phyloP scores from a whole-genome alignment of 2,888 invertebrate genomes.

The Ischnura elegans region DNA sequence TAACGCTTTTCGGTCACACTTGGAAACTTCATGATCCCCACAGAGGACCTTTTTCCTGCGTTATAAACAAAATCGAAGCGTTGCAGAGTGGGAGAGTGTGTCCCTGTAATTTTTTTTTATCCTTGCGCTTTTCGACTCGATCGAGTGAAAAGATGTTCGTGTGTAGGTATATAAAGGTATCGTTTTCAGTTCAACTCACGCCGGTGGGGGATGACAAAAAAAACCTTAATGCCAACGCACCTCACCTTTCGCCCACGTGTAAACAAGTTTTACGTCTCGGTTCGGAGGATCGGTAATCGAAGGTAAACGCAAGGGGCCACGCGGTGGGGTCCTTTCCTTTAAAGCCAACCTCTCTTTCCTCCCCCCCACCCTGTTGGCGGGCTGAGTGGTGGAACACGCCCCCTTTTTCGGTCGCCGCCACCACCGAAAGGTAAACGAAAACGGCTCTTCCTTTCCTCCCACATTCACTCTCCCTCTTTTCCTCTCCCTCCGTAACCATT shows the following conservation, averaged over 20 bases:
- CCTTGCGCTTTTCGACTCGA: not conserved
- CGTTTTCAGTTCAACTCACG: not conserved
- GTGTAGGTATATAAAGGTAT: not conserved
- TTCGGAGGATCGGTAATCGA: conserved; percentile 11
- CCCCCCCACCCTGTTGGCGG: not conserved
- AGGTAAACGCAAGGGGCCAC: not conserved
- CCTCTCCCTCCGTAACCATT: not conserved
- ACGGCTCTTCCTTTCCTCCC: not conserved
- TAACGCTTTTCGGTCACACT: not conserved
- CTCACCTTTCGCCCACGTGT: not conserved
- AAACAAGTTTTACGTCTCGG: not conserved
- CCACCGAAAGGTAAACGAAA: not conserved
- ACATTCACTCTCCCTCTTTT: not conserved
- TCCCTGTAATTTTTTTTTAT: no score
- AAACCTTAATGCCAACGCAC: not conserved
- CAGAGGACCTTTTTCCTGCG: not conserved
- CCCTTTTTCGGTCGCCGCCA: not conserved
- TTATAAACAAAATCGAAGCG: not conserved
- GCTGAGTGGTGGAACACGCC: conserved; percentile 2
- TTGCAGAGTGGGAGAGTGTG: not conserved
- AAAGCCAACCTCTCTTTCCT: no score
- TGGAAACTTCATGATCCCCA: not conserved
- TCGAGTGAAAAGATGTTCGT: not conserved
- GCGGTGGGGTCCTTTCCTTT: not conserved
- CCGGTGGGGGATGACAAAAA: not conserved